Evolutionary conservation across 2,113 vertebrate species (phyloP).

Genomic region (Oceanodroma tethys): DNA sequence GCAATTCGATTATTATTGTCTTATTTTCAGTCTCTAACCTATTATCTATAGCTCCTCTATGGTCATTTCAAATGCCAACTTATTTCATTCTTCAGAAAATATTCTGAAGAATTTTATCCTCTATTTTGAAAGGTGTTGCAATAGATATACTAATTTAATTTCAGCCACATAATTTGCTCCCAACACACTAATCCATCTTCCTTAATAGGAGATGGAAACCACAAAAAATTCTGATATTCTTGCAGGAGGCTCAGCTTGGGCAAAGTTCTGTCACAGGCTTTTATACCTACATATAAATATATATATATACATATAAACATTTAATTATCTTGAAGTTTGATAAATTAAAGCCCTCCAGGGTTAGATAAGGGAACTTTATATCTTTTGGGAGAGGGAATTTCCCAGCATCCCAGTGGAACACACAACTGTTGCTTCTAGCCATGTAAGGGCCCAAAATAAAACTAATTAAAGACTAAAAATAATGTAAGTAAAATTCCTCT

Average conservation of each 20-base stretch:
- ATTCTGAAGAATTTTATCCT: background rate
- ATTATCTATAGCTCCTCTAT: background rate
- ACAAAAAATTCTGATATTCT: background rate
- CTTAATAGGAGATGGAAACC: background rate
- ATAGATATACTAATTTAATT: background rate
- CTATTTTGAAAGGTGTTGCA: background rate
- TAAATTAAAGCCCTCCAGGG: constrained; percentile 33
- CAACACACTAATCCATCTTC: background rate
- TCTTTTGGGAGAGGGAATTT: constrained; percentile 45
- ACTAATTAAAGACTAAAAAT: constrained; percentile 8
- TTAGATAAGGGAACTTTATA: constrained; percentile 43
- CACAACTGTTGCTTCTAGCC: constrained; percentile 36
- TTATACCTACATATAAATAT: background rate
- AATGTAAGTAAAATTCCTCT: background rate
- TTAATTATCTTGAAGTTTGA: constrained; percentile 35
- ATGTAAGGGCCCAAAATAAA: constrained; percentile 13
- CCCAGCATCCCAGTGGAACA: background rate
- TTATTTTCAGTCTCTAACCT: background rate
- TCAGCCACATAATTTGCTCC: background rate
- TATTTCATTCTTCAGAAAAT: background rate
- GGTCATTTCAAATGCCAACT: background rate
- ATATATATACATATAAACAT: background rate
- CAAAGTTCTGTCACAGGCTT: background rate
- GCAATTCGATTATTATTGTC: background rate
- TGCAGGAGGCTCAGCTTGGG: background rate